A percentile compares a stretch with the other conserved stretches of the same genome.
Evolutionary conservation across 2,797 vertebrate genomes (phyloP).

Genomic region (Pangasius krempfi): DNA sequence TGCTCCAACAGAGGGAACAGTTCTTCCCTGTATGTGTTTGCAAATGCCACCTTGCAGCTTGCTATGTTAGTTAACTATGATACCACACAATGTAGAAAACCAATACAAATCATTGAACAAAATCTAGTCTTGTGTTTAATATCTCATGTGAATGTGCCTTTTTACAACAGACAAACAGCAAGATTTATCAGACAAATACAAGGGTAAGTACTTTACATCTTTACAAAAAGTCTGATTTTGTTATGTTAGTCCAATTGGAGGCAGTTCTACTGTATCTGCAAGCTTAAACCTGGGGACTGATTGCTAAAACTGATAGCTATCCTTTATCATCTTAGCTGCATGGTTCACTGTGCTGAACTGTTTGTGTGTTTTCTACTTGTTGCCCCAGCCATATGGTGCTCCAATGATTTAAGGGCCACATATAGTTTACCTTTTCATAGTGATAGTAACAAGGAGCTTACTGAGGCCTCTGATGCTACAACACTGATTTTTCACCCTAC

Average conservation of each 20-base stretch:
- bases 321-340: background rate
- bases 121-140: background rate
- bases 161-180: conserved; percentile 71
- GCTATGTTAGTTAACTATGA: background rate
- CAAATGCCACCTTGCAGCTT: background rate
- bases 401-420: conserved; percentile 59
- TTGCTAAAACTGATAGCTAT: background rate
- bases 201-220: conserved; percentile 64
- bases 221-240: background rate
- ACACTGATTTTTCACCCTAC: conserved; percentile 64
- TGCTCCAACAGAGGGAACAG: background rate
- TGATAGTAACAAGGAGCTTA: conserved; percentile 77
- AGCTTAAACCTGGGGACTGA: background rate
- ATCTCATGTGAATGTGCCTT: background rate
- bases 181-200: conserved; percentile 70
- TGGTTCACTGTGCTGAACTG: background rate
- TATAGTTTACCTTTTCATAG: conserved; percentile 72
- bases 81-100: background rate
- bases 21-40: background rate
- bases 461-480: conserved; percentile 64
- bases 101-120: background rate
- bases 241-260: background rate
- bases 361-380: background rate
- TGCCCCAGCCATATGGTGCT: background rate
- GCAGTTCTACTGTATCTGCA: background rate